Evolutionary conservation across 2,797 vertebrate genomes (phyloP), one percentile per base, ranked within the genome.

Genomic region (Lagocephalus sceleratus): DNA sequence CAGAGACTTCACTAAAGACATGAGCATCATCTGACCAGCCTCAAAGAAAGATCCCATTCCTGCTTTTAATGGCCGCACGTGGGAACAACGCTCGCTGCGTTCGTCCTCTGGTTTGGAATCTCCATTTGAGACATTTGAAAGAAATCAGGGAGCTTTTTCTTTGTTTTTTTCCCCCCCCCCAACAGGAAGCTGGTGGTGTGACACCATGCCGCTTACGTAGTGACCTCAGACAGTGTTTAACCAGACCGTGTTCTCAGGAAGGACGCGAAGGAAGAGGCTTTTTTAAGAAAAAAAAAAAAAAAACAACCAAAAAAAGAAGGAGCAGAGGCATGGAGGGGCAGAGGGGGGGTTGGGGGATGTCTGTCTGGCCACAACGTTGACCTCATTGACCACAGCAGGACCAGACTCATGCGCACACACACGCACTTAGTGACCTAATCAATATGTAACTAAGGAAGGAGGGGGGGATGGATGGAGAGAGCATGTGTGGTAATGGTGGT

Each of bases 281-380:
- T 35, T 32, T 25, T 25, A 4, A 25, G 12, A 26, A 29, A 40
- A 23, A 22, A 35, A 53, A 63, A 25, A 50, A 43, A 55, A 75
- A 52, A 62, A n/a, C n/a, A n/a, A n/a, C n/a, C n/a, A n/a, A n/a
- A n/a, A 54, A 39, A 58, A 60, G 51, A 58, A 71, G 66, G 76
- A 20, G 51, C 65, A 54, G n/a, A n/a, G n/a, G n/a, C n/a, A n/a
- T n/a, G n/a, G n/a, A 59, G 17, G 14, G 57, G 45, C 1, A 9
- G 40, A 61, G 54, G 64, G 60, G 66, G 65, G 57, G 65, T 54
- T n/a, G n/a, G 45, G 63, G 62, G 71, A 63, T 12, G 63, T 68
- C 61, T 82, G 85, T 87, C 81, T 86, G 80, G 81, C 77, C 81
- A 73, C 68, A 60, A 68, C 52, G 57, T 74, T 89, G 82, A 87